phyloP scores from a whole-genome alignment of 2,797 vertebrate species.

The Lepilemur ruficaudatus region DNA sequence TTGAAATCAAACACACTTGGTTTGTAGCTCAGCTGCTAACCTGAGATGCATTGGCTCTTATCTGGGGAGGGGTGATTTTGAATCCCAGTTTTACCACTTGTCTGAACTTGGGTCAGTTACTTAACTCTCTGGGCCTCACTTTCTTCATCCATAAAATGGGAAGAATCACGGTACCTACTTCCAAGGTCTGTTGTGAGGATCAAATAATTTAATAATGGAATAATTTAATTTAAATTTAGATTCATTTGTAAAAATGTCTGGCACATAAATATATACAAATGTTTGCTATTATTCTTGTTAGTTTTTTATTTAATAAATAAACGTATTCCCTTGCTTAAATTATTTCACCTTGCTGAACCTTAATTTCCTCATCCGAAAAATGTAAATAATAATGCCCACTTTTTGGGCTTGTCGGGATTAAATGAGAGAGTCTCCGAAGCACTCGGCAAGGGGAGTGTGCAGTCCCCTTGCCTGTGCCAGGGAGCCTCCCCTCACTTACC shows the following conservation, averaged over 20 bases:
- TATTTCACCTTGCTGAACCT: neutral
- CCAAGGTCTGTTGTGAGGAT: neutral
- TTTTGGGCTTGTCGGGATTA: neutral
- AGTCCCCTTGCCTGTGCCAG: neutral
- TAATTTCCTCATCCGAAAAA: neutral
- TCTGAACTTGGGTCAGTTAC: neutral
- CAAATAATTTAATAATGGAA: neutral
- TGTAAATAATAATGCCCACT: neutral
- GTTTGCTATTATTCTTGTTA: neutral
- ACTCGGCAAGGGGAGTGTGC: neutral
- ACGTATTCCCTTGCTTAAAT: neutral
- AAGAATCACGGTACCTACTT: neutral
- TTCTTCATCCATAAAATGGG: neutral
- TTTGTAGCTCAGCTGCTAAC: neutral
- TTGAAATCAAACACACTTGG: neutral
- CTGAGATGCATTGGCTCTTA: neutral
- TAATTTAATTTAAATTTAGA: neutral
- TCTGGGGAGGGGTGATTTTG: neutral
- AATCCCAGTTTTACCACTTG: neutral
- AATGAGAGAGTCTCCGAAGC: neutral
- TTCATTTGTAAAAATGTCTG: neutral
- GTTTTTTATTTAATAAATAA: neutral
- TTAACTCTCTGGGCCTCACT: constrained; percentile 4
- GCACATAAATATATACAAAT: neutral
- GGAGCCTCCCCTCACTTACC: neutral